Evolutionary conservation across 2,113 vertebrate genomes (phyloP), one percentile per base, ranked within the genome.

Genomic region (Sceloporus tristichus): DNA sequence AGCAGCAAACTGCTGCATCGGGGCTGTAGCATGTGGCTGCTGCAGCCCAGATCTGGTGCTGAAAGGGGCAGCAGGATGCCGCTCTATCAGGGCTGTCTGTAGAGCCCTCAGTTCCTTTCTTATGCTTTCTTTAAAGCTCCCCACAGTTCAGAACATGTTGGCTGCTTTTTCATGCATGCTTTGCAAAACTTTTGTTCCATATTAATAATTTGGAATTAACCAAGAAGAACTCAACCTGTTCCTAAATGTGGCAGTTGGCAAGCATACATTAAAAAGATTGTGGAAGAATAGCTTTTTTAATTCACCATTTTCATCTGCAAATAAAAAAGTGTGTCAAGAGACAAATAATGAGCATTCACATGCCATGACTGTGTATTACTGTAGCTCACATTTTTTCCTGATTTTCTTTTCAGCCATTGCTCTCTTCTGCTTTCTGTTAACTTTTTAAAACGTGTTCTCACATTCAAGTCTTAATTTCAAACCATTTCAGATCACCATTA

Each of bases 201-300:
- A 62, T 25, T 40, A 21, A 73, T 53, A 54, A 73, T 25, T 42
- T 84, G 29, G 42, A 71, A 84, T 84, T 73, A 84, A 54, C 66
- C 18, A 54, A 65, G 40, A 82, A 6, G 42, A 82, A 42, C 34
- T 11, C 38, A 25, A 68, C 38, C 34, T 68, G 23, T 82, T 68
- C 62, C 62, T 82, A 82, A 82, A 82, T 70, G 38, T 83, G 81
- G 25, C 81, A 16, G 8, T 82, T 82, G 38, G 40, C 81, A 70
- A 29, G 38, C 38, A 83, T 70, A 16, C 25, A 27, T 82, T 68
- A 9, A 53, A 42, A 70, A 70, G 13, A 29, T 66, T 82, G 10
- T 82, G 27, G 65, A 53, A 70, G 14, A 81, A 62, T 5, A 42
- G 21, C 80, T 38, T 82, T 82, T 82, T 66, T 16, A 59, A 82